A percentile compares a stretch with the other conserved stretches of the same genome.
Evolutionary conservation across 2,888 invertebrate genomes (phyloP).

Genomic region (Baccha elongata): DNA sequence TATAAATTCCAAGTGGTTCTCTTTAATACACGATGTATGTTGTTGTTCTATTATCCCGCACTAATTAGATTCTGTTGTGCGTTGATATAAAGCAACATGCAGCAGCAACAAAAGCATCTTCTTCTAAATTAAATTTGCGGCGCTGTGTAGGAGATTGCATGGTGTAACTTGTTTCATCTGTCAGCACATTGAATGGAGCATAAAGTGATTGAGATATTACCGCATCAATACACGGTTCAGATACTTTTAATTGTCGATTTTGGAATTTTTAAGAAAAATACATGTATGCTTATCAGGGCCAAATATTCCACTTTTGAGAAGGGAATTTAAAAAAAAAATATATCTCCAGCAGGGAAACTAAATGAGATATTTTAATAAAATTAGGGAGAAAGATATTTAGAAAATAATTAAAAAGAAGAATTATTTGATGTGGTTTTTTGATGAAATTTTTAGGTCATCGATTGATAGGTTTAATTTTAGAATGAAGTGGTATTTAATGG

Average conservation of each 20-base stretch:
- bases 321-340: conserved; percentile 10
- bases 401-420: conserved; percentile 68
- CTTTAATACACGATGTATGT: conserved; percentile 45
- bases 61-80: conserved; percentile 70
- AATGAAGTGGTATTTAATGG: conserved; percentile 12
- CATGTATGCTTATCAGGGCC: conserved; percentile 9
- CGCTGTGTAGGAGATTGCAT: conserved; percentile 21
- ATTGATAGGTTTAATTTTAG: conserved; percentile 39
- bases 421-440: conserved; percentile 64
- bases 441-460: conserved; percentile 65
- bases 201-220: conserved; percentile 73
- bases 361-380: conserved; percentile 29
- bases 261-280: conserved; percentile 10
- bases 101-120: neutral
- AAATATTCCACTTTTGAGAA: conserved; percentile 8
- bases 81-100: conserved; percentile 61
- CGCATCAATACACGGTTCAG: conserved; percentile 51
- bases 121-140: conserved; percentile 4
- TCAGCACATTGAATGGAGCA: conserved; percentile 72
- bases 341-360: conserved; percentile 41
- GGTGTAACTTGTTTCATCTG: conserved; percentile 70
- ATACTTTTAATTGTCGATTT: conserved; percentile 67
- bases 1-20: conserved; percentile 68
- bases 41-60: conserved; percentile 63
- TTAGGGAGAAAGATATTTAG: conserved; percentile 58